Conservation (phyloP, 1,140 invertebrate genomes). For the Drosophila repletoides region DNA sequence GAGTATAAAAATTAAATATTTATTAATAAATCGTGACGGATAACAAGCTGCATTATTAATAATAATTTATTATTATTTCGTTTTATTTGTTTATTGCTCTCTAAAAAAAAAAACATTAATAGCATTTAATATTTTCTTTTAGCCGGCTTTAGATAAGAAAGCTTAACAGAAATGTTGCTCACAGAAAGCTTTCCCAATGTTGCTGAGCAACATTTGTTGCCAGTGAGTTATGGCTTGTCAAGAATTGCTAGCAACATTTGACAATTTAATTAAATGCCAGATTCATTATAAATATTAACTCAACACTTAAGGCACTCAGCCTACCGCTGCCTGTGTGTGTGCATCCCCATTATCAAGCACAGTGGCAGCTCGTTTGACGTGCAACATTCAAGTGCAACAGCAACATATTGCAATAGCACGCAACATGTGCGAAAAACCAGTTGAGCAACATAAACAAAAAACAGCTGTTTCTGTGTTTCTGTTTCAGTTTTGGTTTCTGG, state of each 20-base stretch:
- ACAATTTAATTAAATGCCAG: slow-evolving; percentile 22
- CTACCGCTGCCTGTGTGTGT: neutral
- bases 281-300: slow-evolving; percentile 49
- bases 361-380: slow-evolving; percentile 37
- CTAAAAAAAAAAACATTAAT: neutral
- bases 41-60: neutral
- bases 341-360: slow-evolving; percentile 37
- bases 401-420: slow-evolving; percentile 29
- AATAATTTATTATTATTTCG: neutral
- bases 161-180: slow-evolving; percentile 19
- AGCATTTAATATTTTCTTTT: neutral
- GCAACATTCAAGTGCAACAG: slow-evolving; percentile 37
- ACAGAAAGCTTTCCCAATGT: slow-evolving; percentile 26
- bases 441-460: slow-evolving; percentile 76
- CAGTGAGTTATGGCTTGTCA: no score
- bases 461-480: slow-evolving; percentile 60
- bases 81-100: no score
- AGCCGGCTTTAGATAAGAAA: slow-evolving; percentile 27
- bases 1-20: no score
- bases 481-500: slow-evolving; percentile 39
- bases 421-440: slow-evolving; percentile 52
- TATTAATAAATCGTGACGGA: no score
- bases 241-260: slow-evolving; percentile 11
- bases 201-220: slow-evolving; percentile 23
- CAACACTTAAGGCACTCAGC: slow-evolving; percentile 41